These are phyloP conservation scores for Hippocampus guttulatus DNA, from an alignment of 2,113 vertebrate species.

Conservation along the genomic window DNA sequence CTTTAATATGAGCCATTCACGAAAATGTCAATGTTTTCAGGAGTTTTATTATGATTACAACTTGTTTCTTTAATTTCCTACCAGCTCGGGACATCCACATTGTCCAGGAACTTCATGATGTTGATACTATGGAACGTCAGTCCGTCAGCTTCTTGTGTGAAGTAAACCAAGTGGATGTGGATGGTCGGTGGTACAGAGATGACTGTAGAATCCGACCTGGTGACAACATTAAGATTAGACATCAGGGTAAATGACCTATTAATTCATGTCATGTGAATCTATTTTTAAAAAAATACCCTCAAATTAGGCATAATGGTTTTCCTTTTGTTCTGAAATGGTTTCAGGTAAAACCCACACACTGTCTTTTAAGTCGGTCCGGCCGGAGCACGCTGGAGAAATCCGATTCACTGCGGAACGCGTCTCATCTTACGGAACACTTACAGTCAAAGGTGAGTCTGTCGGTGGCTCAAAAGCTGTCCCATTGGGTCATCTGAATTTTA, in stretches of 20 bases:
- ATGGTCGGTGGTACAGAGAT: constrained; percentile 87
- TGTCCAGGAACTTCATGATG: constrained; percentile 77
- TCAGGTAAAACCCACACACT: constrained; percentile 79
- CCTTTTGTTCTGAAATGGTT: constrained; percentile 20
- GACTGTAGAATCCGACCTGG: constrained; percentile 76
- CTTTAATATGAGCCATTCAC: background rate
- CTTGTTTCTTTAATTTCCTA: constrained; percentile 20
- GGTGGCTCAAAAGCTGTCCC: background rate
- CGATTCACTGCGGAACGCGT: constrained; percentile 85
- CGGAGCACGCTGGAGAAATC: constrained; percentile 85
- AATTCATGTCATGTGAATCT: background rate
- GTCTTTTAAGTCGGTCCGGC: constrained; percentile 74
- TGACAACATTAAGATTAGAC: constrained; percentile 82
- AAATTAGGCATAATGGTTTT: background rate
- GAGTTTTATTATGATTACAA: background rate
- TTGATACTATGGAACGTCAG: constrained; percentile 82
- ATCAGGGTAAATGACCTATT: constrained; percentile 75
- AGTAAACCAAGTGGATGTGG: constrained; percentile 84
- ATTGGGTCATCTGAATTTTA: background rate
- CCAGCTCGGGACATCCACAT: constrained; percentile 84
- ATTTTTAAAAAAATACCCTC: background rate
- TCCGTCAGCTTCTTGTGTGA: constrained; percentile 80
- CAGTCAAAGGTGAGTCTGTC: constrained; percentile 79
- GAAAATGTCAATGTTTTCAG: background rate
- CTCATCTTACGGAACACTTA: constrained; percentile 81